These are phyloP conservation scores for Ramphastos sulfuratus DNA, from an alignment of 2,113 vertebrate genomes.

Conservation along the genomic window DNA sequence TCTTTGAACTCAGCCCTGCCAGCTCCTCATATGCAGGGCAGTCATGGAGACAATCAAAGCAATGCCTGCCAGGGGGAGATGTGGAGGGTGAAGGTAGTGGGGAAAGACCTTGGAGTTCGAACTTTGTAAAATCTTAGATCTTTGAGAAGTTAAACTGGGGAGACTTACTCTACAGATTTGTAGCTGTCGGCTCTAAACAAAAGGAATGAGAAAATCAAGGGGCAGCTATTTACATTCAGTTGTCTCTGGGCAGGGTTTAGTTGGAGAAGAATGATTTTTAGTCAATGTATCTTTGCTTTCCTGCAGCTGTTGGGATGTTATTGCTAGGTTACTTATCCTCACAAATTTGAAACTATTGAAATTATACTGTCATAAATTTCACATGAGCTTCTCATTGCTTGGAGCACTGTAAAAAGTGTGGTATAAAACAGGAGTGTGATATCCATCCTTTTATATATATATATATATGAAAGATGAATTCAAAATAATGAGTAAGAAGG, in stretches of 20 bases:
- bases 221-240: background rate
- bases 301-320: background rate
- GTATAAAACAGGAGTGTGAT: background rate
- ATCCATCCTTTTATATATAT: too few species aligned
- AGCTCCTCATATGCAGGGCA: background rate
- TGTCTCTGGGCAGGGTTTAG: background rate
- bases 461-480: background rate
- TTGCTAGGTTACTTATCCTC: background rate
- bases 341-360: background rate
- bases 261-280: background rate
- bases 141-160: background rate
- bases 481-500: background rate
- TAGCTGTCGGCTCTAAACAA: background rate
- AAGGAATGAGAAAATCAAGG: background rate
- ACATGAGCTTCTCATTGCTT: background rate
- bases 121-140: background rate
- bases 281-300: background rate
- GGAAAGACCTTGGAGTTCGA: background rate
- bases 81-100: background rate
- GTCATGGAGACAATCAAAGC: background rate
- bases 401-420: background rate
- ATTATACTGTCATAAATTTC: background rate
- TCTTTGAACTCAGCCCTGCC: background rate
- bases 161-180: background rate
- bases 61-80: rapidly evolving